A percentile compares a stretch with the other conserved stretches of the same genome.
phyloP scores from a whole-genome alignment of 1,140 invertebrate genomes.

The Eciton burchellii region DNA sequence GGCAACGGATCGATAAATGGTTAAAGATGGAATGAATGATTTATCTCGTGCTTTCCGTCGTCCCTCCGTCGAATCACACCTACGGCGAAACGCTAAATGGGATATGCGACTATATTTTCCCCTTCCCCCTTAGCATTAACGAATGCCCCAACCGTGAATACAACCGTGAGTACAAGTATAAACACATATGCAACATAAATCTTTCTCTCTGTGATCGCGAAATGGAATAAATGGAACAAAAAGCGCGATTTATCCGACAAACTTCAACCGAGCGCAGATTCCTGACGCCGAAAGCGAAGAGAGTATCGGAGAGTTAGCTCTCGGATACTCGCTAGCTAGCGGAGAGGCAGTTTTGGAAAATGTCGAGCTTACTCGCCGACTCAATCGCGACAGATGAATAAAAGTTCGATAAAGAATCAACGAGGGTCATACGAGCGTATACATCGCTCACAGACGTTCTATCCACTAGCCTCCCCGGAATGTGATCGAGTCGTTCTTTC shows the following conservation, averaged over 20 bases:
- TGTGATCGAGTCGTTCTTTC: constrained; percentile 36
- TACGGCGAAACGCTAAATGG: background rate
- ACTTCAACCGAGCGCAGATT: background rate
- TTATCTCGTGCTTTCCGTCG: constrained; percentile 12
- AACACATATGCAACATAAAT: too few species aligned
- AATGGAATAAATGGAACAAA: too few species aligned
- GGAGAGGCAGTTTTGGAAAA: too few species aligned
- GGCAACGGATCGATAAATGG: constrained; percentile 49
- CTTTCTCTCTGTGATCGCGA: background rate
- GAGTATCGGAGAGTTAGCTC: too few species aligned
- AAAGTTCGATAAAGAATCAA: too few species aligned
- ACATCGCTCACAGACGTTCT: constrained; percentile 45
- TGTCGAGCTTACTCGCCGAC: too few species aligned
- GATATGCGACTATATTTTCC: background rate
- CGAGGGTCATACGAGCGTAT: too few species aligned
- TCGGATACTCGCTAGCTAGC: too few species aligned
- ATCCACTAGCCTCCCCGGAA: constrained; percentile 21
- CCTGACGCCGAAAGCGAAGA: too few species aligned
- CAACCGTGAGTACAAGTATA: background rate
- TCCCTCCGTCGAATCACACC: constrained; percentile 12
- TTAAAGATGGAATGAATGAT: constrained; percentile 54
- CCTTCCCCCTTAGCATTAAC: background rate
- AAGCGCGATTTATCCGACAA: background rate
- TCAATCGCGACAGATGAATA: too few species aligned
- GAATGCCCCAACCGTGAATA: background rate